Conservation (phyloP, 2,888 invertebrate genomes). For the Hyppa rectilinea region DNA sequence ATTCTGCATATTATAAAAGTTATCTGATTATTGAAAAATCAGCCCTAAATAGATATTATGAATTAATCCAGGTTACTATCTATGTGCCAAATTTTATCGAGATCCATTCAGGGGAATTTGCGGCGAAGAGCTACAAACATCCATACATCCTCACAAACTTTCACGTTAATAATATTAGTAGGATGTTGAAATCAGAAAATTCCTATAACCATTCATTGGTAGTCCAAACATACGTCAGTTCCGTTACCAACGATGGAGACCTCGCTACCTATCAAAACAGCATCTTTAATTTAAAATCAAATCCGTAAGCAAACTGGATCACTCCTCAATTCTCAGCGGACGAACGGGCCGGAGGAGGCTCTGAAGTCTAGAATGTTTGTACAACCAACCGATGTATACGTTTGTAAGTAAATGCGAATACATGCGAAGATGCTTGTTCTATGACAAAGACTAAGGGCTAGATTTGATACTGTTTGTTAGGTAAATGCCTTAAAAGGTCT, state of each 20-base stretch:
- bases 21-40: too few species aligned
- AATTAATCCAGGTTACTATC: too few species aligned
- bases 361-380: conserved; percentile 7
- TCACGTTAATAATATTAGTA: too few species aligned
- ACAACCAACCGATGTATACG: neutral
- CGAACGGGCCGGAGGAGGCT: neutral
- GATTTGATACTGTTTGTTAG: neutral
- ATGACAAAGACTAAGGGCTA: neutral
- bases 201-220: neutral
- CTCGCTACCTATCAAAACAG: conserved; percentile 14
- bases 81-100: too few species aligned
- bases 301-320: conserved; percentile 33
- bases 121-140: too few species aligned
- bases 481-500: neutral
- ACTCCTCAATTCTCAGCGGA: conserved; percentile 43
- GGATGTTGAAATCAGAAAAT: neutral
- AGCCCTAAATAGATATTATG: too few species aligned
- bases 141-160: too few species aligned
- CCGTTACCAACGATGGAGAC: neutral
- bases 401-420: conserved; percentile 7
- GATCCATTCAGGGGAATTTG: too few species aligned
- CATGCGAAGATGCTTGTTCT: neutral
- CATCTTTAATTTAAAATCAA: conserved; percentile 47
- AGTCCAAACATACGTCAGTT: neutral
- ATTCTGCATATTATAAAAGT: too few species aligned